Percentiles rank a stretch among this genome's conserved stretches.
These are phyloP conservation scores for Atrichornis clamosus DNA, from an alignment of 2,113 vertebrate genomes.

Conservation along the genomic window DNA sequence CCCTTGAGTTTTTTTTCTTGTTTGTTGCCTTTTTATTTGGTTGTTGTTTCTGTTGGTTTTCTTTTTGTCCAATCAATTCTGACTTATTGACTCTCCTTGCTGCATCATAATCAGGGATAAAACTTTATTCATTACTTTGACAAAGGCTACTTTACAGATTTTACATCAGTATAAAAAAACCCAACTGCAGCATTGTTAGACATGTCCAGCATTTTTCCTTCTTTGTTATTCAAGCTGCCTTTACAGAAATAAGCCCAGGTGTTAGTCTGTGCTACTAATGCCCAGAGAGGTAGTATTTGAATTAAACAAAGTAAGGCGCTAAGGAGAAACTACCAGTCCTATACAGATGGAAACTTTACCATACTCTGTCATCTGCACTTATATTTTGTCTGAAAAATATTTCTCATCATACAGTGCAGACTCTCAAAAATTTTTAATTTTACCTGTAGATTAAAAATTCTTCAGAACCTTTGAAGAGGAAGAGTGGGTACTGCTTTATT, in stretches of 20 bases:
- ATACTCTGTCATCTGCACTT: neutral
- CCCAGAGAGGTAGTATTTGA: neutral
- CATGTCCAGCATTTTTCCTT: neutral
- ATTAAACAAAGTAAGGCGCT: neutral
- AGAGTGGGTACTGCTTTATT: neutral
- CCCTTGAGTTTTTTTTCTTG: accelerated
- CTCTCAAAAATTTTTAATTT: neutral
- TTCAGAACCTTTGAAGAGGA: neutral
- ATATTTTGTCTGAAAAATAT: neutral
- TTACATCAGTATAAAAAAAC: neutral
- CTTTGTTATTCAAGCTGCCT: neutral
- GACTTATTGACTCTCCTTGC: neutral
- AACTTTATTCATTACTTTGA: neutral
- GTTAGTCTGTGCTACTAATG: neutral
- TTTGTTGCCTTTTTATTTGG: neutral
- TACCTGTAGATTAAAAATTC: neutral
- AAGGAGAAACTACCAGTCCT: neutral
- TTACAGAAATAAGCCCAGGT: neutral
- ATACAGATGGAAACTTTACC: neutral
- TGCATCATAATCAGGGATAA: neutral
- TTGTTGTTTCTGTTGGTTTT: neutral
- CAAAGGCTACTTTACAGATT: neutral
- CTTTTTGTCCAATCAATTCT: neutral
- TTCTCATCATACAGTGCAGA: neutral
- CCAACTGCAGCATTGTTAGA: neutral